phyloP scores from a whole-genome alignment of 2,888 invertebrate genomes.

The Protonemura montana region DNA sequence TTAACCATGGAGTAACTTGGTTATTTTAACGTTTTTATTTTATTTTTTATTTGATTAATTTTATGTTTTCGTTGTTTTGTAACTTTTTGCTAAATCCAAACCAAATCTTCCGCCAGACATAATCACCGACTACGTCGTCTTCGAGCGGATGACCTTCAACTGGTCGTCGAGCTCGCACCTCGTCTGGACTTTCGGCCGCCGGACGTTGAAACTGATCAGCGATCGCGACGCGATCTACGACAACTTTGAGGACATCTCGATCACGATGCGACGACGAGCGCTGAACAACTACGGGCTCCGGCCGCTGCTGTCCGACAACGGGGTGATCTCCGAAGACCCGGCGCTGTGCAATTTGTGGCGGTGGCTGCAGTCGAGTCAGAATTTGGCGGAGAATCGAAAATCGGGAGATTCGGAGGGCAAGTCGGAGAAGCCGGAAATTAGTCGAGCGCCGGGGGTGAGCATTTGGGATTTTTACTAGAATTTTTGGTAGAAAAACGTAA shows the following conservation, averaged over 20 bases:
- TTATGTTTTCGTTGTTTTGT: too few species aligned
- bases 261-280: conserved; percentile 76
- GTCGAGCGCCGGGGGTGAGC: conserved; percentile 53
- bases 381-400: conserved; percentile 66
- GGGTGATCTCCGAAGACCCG: conserved; percentile 74
- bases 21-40: too few species aligned
- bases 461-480: too few species aligned
- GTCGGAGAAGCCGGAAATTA: conserved; percentile 29
- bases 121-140: conserved; percentile 77
- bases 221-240: conserved; percentile 64
- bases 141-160: conserved; percentile 81
- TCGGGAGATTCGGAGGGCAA: conserved; percentile 60
- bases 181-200: conserved; percentile 78
- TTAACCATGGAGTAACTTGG: too few species aligned
- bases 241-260: conserved; percentile 73
- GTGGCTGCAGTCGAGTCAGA: conserved; percentile 77
- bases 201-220: conserved; percentile 68
- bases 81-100: too few species aligned
- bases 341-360: conserved; percentile 83
- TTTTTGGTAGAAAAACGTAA: too few species aligned
- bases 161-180: conserved; percentile 79
- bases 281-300: conserved; percentile 79
- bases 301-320: conserved; percentile 81
- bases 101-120: conserved; percentile 65
- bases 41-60: too few species aligned